These are phyloP conservation scores for Hemicentrotus pulcherrimus DNA, from an alignment of 35 echinoderm and acorn worm genomes.

Conservation along the genomic window DNA sequence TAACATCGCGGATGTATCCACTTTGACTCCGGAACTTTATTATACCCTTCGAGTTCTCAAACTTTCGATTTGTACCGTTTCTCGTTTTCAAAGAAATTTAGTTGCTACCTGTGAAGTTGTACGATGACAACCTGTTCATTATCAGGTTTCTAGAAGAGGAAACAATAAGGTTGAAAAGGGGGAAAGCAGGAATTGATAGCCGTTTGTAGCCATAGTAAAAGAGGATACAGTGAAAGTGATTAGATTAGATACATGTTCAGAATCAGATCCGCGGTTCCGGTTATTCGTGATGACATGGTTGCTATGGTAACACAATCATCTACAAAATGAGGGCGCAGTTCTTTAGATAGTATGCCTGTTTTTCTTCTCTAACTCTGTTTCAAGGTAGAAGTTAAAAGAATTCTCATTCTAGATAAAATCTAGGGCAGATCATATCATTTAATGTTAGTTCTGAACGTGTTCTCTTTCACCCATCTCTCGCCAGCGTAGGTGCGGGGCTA, in stretches of 20 bases:
- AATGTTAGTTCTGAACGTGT: not conserved
- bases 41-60: not conserved
- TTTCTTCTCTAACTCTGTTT: no score
- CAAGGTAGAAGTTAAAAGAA: not conserved
- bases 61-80: not conserved
- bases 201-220: no score
- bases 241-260: not conserved
- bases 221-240: no score
- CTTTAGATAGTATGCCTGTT: no score
- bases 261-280: not conserved
- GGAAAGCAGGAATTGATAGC: no score
- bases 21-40: not conserved
- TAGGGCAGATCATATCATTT: not conserved
- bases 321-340: not conserved
- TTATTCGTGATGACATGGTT: not conserved
- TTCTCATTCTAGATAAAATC: not conserved
- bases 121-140: no score
- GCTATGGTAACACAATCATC: not conserved
- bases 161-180: no score
- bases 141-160: no score
- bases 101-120: not conserved
- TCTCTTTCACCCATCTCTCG: not conserved
- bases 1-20: not conserved
- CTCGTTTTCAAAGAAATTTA: not conserved
- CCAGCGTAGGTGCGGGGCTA: not conserved